Base-by-base conservation (phyloP, 2,888 invertebrate species). In the Cosmia trapezina region DNA sequence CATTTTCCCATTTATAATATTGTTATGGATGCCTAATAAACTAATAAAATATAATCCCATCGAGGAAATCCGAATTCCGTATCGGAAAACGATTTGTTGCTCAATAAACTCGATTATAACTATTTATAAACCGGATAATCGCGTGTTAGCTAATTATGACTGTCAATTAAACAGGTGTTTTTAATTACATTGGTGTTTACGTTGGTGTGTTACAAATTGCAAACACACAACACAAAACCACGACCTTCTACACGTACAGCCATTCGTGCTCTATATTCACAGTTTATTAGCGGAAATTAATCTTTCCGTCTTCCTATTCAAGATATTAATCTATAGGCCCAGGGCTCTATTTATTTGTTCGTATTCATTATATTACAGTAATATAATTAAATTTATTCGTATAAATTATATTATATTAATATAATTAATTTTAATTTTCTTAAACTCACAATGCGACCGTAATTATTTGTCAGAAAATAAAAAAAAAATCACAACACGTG, bases 31-130 rank as follows among this genome's bases (percentile, higher is more conserved):
- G 82, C 72, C 71, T 70, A 78, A 71, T 76, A 76, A 79, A 82
- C 71, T 70, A 78, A 71, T 76, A 75, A 79, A 82, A 76, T 80
- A 54, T 63, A 81, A 87, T 83, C 71, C 69, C 78, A 84, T 83
- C 68, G 78, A 86, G 85, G 79, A 86, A 83, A 85, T 86, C 79
- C 66, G 65, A 70, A 71, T 70, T 45, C 66, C 57, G 49, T 70
- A 74, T 78, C 63, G 74, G 70, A 80, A 78, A 73, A 69, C 65
- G 63, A 72, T 80, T 76, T 69, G 11, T 43, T 72, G 49, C 37
- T 71, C 53, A 67, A 71, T 76, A 17, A 77, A 49, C 41, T 70
- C 56, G 54, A 63, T 66, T 33, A 49, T 45, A 76, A 59, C 56
- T 60, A 63, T 65, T 67, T 54, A 65, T 37, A 62, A 56, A 57